These are phyloP conservation scores for Trematocara variabile DNA, from an alignment of 2,113 vertebrate species.

Conservation along the genomic window DNA sequence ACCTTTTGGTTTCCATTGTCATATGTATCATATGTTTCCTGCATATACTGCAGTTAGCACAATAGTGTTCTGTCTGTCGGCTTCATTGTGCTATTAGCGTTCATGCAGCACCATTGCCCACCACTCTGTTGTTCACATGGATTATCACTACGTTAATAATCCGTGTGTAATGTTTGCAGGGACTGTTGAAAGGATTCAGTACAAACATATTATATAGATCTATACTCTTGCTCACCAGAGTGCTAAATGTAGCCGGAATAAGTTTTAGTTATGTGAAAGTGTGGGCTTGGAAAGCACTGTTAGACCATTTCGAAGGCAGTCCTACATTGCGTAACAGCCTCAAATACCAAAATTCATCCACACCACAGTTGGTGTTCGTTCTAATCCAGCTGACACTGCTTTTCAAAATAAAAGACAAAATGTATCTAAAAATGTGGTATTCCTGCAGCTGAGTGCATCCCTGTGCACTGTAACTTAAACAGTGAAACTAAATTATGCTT, in stretches of 20 bases:
- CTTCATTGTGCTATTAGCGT: slow-evolving; percentile 2
- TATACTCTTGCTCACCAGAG: slow-evolving; percentile 27
- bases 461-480: neutral
- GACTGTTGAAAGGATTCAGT: slow-evolving; percentile 25
- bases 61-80: neutral
- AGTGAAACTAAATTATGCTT: neutral
- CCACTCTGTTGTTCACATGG: neutral
- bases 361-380: neutral
- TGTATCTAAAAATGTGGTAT: neutral
- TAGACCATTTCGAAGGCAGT: neutral
- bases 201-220: slow-evolving; percentile 56
- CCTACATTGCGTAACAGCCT: neutral
- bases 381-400: neutral
- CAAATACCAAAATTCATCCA: neutral
- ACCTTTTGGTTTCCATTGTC: neutral
- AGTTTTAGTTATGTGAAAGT: slow-evolving; percentile 20
- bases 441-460: neutral
- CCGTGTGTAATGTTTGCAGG: neutral
- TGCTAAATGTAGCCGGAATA: slow-evolving; percentile 4
- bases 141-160: neutral
- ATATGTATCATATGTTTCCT: neutral
- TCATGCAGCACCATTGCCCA: neutral
- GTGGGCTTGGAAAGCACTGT: neutral
- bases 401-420: neutral
- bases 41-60: neutral